Percentiles rank a stretch among this genome's conserved stretches.
phyloP scores from a whole-genome alignment of 2,113 vertebrate genomes.

The human (Homo sapiens) region DNA sequence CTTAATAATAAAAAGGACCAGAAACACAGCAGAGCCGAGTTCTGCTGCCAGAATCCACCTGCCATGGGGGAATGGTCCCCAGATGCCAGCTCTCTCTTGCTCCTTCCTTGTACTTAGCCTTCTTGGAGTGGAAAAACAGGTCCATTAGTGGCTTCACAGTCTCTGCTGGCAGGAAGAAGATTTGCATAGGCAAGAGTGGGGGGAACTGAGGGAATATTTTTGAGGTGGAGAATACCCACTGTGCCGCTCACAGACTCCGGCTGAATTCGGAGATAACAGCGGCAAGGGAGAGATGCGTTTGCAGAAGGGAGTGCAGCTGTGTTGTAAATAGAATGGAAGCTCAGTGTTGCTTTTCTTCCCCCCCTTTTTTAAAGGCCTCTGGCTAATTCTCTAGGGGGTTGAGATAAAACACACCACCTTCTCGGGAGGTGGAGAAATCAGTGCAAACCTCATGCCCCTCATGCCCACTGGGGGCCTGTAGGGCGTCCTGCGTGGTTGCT shows the following conservation, averaged over 20 bases:
- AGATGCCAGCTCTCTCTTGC: neutral
- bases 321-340: constrained; percentile 66
- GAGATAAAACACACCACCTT: constrained; percentile 73
- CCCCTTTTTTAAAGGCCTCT: constrained; percentile 55
- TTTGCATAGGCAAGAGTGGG: constrained; percentile 44
- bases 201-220: constrained; percentile 36
- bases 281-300: constrained; percentile 69
- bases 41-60: neutral
- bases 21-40: rapidly evolving
- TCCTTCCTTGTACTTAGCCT: neutral
- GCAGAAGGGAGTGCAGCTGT: constrained; percentile 71
- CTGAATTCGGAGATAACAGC: constrained; percentile 68
- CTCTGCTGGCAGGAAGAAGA: constrained; percentile 64
- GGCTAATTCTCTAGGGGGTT: constrained; percentile 44
- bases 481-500: neutral
- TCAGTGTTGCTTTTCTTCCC: constrained; percentile 14
- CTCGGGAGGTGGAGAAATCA: constrained; percentile 74
- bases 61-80: rapidly evolving
- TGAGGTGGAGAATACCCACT: constrained; percentile 57
- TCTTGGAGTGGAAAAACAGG: neutral
- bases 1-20: rapidly evolving
- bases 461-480: constrained; percentile 66
- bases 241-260: constrained; percentile 66
- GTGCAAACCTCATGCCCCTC: constrained; percentile 61
- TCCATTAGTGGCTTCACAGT: constrained; percentile 57